A percentile compares a stretch with the other conserved stretches of the same genome.
Evolutionary conservation across 2,888 invertebrate species (phyloP).

Genomic region (Mimumesa dahlbomi): DNA sequence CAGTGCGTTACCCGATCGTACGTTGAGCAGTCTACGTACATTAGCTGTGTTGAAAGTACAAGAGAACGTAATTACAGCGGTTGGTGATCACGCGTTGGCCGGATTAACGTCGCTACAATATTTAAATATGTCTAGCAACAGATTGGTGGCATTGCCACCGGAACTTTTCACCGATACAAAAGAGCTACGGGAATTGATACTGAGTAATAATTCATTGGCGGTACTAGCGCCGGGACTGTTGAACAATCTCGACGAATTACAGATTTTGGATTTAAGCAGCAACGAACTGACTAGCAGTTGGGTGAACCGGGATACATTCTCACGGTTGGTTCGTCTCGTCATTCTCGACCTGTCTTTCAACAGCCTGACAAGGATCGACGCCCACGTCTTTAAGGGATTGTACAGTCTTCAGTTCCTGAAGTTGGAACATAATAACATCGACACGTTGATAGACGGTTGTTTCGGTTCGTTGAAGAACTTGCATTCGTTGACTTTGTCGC

Average conservation of each 20-base stretch:
- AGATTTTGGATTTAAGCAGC: constrained; percentile 87
- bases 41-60: constrained; percentile 87
- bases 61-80: constrained; percentile 88
- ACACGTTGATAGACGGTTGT: constrained; percentile 86
- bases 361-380: constrained; percentile 86
- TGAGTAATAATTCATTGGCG: constrained; percentile 89
- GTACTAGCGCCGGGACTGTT: constrained; percentile 89
- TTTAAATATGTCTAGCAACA: constrained; percentile 90
- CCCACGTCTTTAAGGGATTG: constrained; percentile 87
- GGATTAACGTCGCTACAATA: constrained; percentile 86
- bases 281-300: constrained; percentile 90
- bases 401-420: constrained; percentile 88
- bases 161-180: constrained; percentile 89
- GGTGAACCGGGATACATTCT: constrained; percentile 90
- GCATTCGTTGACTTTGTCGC: constrained; percentile 87
- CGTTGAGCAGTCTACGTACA: constrained; percentile 86
- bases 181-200: constrained; percentile 87
- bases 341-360: constrained; percentile 89
- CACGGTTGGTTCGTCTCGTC: constrained; percentile 87
- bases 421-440: constrained; percentile 87
- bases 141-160: constrained; percentile 88
- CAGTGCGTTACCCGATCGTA: constrained; percentile 86
- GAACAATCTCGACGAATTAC: constrained; percentile 87
- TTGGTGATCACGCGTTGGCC: constrained; percentile 88
- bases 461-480: constrained; percentile 89